phyloP scores from a whole-genome alignment of 2,797 vertebrate genomes.

The Chelon auratus region DNA sequence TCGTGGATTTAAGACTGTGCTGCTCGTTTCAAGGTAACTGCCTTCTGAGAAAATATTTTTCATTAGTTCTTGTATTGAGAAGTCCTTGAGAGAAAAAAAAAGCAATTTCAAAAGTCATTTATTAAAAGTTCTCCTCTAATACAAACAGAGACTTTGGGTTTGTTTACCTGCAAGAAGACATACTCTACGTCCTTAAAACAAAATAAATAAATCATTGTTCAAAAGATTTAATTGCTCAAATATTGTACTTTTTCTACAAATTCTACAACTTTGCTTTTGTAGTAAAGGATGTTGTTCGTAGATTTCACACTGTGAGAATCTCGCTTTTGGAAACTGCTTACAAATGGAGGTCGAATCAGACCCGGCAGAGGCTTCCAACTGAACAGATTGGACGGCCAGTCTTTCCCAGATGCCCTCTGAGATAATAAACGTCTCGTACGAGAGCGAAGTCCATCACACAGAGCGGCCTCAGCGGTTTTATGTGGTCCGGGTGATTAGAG shows the following conservation, averaged over 20 bases:
- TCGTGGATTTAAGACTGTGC: neutral
- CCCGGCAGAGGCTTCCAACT: constrained; percentile 39
- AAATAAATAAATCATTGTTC: no score
- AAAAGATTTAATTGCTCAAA: no score
- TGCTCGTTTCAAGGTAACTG: constrained; percentile 20
- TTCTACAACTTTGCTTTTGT: neutral
- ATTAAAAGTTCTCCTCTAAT: no score
- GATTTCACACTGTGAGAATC: constrained; percentile 1
- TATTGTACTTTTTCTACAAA: no score
- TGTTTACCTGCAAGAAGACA: no score
- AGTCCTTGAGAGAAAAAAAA: constrained; percentile 19
- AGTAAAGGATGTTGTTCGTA: neutral
- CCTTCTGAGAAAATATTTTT: constrained; percentile 7
- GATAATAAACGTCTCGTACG: constrained; percentile 57
- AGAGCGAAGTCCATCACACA: constrained; percentile 37
- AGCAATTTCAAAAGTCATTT: neutral
- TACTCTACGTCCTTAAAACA: no score
- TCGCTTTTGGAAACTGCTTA: constrained; percentile 26
- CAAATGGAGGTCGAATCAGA: constrained; percentile 45
- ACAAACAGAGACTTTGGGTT: no score
- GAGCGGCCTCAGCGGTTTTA: constrained; percentile 63
- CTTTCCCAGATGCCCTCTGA: constrained; percentile 44
- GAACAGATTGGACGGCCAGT: constrained; percentile 55
- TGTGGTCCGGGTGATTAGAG: constrained; percentile 51
- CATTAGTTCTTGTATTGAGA: constrained; percentile 15